Evolutionary conservation across 2,888 invertebrate genomes (phyloP).

Genomic region (Leucoma salicis): DNA sequence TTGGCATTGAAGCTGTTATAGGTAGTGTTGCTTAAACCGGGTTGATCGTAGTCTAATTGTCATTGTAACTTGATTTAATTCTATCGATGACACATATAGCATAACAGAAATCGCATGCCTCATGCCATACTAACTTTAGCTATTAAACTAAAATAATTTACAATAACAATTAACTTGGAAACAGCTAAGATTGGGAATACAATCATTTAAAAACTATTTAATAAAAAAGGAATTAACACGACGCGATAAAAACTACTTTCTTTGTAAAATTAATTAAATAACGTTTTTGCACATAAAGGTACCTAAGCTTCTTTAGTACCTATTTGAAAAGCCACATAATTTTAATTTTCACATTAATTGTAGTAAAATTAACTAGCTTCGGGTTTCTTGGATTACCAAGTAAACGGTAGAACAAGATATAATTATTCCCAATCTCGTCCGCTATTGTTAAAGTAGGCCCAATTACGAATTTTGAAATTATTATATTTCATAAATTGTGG

Average conservation of each 20-base stretch:
- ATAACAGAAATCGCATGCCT: conserved; percentile 19
- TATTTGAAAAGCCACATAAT: too few species aligned
- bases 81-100: conserved; percentile 8
- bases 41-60: neutral
- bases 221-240: neutral
- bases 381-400: too few species aligned
- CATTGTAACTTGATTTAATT: conserved; percentile 1
- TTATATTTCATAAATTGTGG: conserved; percentile 1
- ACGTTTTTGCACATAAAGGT: too few species aligned
- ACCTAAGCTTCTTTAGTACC: too few species aligned
- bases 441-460: conserved; percentile 23
- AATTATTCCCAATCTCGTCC: conserved; percentile 11
- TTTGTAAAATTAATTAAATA: neutral
- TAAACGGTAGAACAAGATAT: too few species aligned
- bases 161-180: neutral
- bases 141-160: neutral
- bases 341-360: too few species aligned
- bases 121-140: conserved; percentile 14
- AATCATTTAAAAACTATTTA: neutral
- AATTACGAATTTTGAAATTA: conserved; percentile 16
- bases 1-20: too few species aligned
- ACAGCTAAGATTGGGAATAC: conserved; percentile 7
- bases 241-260: neutral
- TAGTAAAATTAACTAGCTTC: too few species aligned
- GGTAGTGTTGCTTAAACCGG: too few species aligned